These are phyloP conservation scores for Nesoenas mayeri DNA, from an alignment of 2,113 vertebrate genomes.

Conservation along the genomic window DNA sequence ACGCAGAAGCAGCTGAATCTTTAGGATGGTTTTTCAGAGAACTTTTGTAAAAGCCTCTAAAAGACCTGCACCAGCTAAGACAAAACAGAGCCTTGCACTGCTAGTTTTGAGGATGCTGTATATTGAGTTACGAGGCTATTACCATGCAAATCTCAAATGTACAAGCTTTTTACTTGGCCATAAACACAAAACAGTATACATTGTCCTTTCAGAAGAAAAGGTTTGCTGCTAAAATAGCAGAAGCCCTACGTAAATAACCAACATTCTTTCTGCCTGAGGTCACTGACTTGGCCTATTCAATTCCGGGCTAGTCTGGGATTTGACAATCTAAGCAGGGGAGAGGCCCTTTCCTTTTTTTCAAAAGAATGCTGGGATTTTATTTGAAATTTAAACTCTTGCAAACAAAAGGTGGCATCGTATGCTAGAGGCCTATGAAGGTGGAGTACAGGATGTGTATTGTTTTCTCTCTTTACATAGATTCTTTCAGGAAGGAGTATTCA, in stretches of 20 bases:
- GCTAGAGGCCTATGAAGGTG: constrained; percentile 71
- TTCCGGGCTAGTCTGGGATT: constrained; percentile 72
- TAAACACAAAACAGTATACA: constrained; percentile 78
- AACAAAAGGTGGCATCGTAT: constrained; percentile 72
- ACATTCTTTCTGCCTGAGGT: constrained; percentile 94
- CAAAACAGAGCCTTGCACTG: constrained; percentile 51
- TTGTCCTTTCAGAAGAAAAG: constrained; percentile 79
- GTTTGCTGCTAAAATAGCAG: constrained; percentile 79
- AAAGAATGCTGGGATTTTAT: constrained; percentile 72
- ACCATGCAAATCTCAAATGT: constrained; percentile 72
- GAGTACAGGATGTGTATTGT: constrained; percentile 71
- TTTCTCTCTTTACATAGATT: constrained; percentile 63
- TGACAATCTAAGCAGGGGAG: constrained; percentile 73
- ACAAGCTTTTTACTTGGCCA: constrained; percentile 78
- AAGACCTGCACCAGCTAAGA: not conserved
- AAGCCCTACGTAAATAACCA: constrained; percentile 88
- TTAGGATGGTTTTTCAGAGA: not conserved
- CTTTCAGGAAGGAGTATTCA: constrained; percentile 55
- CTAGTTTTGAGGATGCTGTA: constrained; percentile 56
- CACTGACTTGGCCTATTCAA: constrained; percentile 92
- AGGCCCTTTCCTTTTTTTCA: constrained; percentile 66
- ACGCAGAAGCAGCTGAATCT: constrained; percentile 12
- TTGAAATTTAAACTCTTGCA: constrained; percentile 72
- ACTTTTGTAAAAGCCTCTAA: constrained; percentile 35
- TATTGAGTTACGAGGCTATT: constrained; percentile 61